phyloP scores from a whole-genome alignment of 2,888 invertebrate genomes.

The Sialis fuliginosa region DNA sequence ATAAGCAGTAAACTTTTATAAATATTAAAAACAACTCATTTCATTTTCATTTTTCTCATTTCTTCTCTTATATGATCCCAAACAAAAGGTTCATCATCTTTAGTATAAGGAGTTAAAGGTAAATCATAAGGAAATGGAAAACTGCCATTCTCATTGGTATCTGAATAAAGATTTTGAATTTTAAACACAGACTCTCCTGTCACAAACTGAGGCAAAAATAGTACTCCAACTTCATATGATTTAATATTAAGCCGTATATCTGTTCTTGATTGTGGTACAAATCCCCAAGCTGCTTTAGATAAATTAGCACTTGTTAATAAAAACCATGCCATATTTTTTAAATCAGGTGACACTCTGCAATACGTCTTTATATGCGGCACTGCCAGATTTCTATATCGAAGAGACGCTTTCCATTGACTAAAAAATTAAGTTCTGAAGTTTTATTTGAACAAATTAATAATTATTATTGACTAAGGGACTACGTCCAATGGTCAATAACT shows the following conservation, averaged over 20 bases:
- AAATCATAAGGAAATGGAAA: slow-evolving; percentile 69
- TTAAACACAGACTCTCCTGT: slow-evolving; percentile 32
- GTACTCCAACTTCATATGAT: slow-evolving; percentile 82
- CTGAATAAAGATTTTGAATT: slow-evolving; percentile 8
- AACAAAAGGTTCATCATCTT: slow-evolving; percentile 51
- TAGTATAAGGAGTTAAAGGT: slow-evolving; percentile 53
- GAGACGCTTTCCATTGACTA: slow-evolving; percentile 72
- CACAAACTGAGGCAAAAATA: slow-evolving; percentile 69
- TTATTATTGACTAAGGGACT: no score
- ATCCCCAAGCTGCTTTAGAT: slow-evolving; percentile 96
- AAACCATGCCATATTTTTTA: slow-evolving; percentile 58
- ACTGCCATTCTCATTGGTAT: slow-evolving; percentile 13
- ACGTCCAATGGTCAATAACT: slow-evolving; percentile 4
- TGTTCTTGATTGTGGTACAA: slow-evolving; percentile 36
- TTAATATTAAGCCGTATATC: slow-evolving; percentile 46
- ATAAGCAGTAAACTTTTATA: not conserved
- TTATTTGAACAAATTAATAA: slow-evolving; percentile 4
- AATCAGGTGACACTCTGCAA: slow-evolving; percentile 52
- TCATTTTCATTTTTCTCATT: no score
- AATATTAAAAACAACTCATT: not conserved
- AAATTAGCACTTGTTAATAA: slow-evolving; percentile 85
- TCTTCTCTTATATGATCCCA: slow-evolving; percentile 27
- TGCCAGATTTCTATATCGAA: slow-evolving; percentile 51
- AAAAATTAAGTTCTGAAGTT: slow-evolving; percentile 10
- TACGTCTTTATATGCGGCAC: slow-evolving; percentile 96